Evolutionary conservation across 2,888 invertebrate species (phyloP), one percentile per base, ranked within the genome.

Genomic region (Orgyia antiqua): DNA sequence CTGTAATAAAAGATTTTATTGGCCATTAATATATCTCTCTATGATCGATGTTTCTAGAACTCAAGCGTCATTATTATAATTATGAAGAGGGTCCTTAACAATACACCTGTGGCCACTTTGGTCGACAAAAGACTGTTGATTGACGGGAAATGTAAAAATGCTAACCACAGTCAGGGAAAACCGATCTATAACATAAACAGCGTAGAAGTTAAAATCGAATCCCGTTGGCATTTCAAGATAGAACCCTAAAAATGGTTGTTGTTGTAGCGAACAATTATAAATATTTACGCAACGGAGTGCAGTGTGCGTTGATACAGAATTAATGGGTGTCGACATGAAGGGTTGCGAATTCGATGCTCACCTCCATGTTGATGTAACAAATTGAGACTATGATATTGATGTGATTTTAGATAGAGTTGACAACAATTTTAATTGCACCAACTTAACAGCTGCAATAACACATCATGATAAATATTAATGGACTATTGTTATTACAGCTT

Each of bases 241-340:
- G 23, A 24, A 34, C 29, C 34, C 30, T 45, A 32, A 48, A 43
- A 3, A 33, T 36, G n/a, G n/a, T n/a, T 45, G 55, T 42, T 49
- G 41, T 51, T 43, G 40, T 45, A 52, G 45, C 52, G 50, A 45
- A 59, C 64, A 65, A 74, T 77, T 64, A 65, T 62, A 75, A 72
- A 73, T 78, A 76, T 79, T 77, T 73, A 61, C 61, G 53, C 60
- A 67, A 58, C 58, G 65, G 49, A 66, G 68, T 65, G 67, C 50
- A 52, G 48, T 45, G 52, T 44, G 68, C 73, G 68, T 53, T 60
- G 67, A 58, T 31, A 51, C 47, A 65, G 75, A 76, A 78, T 52
- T 75, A 77, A 79, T 65, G 36, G 53, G 46, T 31, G 50, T 29
- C 45, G 77, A 78, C 77, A 56, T 37, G 60, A 62, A 65, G 70